phyloP scores from a whole-genome alignment of 2,888 invertebrate species.

The Parelbella ahira region DNA sequence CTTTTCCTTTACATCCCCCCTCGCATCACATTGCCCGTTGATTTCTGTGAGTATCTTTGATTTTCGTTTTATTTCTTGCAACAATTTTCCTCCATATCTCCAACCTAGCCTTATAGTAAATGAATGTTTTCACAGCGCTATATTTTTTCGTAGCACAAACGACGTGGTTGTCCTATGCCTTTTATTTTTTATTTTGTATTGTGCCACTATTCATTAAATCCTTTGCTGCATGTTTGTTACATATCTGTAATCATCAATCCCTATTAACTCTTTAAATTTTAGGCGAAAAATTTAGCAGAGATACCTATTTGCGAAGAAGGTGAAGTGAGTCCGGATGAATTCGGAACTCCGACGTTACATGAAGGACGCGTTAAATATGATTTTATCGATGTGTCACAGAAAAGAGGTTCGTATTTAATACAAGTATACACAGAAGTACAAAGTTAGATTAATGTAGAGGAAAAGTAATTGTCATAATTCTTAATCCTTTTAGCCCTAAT shows the following conservation, averaged over 20 bases:
- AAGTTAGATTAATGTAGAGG: too few species aligned
- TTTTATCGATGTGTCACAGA: slow-evolving; percentile 81
- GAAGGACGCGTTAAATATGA: slow-evolving; percentile 66
- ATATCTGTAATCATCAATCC: slow-evolving; percentile 18
- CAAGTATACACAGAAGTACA: too few species aligned
- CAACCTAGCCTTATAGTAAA: background rate
- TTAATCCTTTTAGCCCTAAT: slow-evolving; percentile 85
- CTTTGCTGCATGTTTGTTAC: slow-evolving; percentile 21
- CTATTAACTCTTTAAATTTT: slow-evolving; percentile 34
- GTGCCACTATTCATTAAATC: slow-evolving; percentile 25
- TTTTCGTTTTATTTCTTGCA: slow-evolving; percentile 49
- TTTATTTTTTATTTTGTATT: slow-evolving; percentile 28
- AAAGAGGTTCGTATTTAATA: slow-evolving; percentile 73
- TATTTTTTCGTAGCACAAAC: slow-evolving; percentile 25
- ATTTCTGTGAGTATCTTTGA: slow-evolving; percentile 73
- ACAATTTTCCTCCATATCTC: too few species aligned
- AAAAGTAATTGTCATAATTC: too few species aligned
- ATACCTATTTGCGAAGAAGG: slow-evolving; percentile 84
- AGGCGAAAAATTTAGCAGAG: slow-evolving; percentile 81
- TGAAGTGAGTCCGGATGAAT: slow-evolving; percentile 82
- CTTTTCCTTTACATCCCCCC: slow-evolving; percentile 39
- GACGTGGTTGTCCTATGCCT: slow-evolving; percentile 24
- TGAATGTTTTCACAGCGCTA: slow-evolving; percentile 6
- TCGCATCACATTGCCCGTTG: slow-evolving; percentile 61
- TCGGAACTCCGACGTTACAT: slow-evolving; percentile 72